Percentiles rank a stretch among this genome's conserved stretches.
Evolutionary conservation across 2,113 vertebrate species (phyloP).

Genomic region (Sylvietta virens): DNA sequence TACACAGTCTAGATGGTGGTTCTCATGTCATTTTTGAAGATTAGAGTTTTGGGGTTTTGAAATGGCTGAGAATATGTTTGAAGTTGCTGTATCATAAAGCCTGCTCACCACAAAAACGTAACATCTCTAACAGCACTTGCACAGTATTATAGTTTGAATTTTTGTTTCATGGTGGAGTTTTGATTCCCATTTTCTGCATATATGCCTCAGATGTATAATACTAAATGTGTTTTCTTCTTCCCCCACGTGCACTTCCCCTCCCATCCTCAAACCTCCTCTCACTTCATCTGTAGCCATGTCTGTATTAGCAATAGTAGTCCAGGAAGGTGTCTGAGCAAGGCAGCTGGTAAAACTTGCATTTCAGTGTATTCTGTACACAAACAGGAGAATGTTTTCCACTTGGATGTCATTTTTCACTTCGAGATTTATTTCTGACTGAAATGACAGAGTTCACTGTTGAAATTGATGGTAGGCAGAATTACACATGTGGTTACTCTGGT

Average conservation of each 20-base stretch:
- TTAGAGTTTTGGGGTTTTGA: neutral
- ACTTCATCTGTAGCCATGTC: neutral
- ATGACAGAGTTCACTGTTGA: neutral
- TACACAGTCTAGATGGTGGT: neutral
- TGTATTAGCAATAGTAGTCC: neutral
- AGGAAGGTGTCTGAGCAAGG: neutral
- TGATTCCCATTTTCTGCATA: neutral
- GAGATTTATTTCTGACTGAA: neutral
- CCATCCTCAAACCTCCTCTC: neutral
- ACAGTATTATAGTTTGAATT: neutral
- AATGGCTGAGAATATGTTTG: neutral
- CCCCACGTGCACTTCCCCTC: neutral
- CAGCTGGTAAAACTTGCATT: neutral
- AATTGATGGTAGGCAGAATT: neutral
- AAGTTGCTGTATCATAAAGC: neutral
- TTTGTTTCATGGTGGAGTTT: neutral
- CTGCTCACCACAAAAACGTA: neutral
- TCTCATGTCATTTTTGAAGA: neutral
- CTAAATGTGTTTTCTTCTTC: neutral
- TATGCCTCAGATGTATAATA: neutral
- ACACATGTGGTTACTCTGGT: neutral
- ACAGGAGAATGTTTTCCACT: neutral
- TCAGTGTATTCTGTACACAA: neutral
- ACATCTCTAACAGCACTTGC: neutral
- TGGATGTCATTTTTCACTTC: neutral